Percentiles rank a stretch among this genome's conserved stretches.
phyloP scores from a whole-genome alignment of 2,113 vertebrate species.

The Percopsis transmontana region DNA sequence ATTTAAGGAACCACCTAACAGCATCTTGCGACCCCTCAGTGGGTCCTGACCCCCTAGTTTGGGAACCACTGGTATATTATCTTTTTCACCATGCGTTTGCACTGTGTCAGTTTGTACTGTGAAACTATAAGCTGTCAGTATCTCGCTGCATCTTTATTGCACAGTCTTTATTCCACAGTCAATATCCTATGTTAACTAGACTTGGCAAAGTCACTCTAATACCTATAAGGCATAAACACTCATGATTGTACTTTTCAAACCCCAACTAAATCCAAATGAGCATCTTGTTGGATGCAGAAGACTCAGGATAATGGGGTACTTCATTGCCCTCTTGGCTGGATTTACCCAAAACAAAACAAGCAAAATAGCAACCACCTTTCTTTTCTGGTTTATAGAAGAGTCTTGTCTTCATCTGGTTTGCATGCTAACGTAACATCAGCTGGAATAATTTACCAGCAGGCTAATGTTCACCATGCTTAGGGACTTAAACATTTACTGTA shows the following conservation, averaged over 20 bases:
- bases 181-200: slow-evolving; percentile 24
- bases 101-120: background rate
- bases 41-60: background rate
- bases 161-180: background rate
- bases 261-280: background rate
- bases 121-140: background rate
- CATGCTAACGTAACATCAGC: background rate
- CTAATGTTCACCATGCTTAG: background rate
- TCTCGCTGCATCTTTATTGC: background rate
- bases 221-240: slow-evolving; percentile 11
- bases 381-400: slow-evolving; percentile 6
- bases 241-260: no score
- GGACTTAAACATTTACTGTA: slow-evolving; percentile 4
- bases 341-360: slow-evolving; percentile 24
- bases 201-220: slow-evolving; percentile 14
- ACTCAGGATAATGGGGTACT: slow-evolving; percentile 2
- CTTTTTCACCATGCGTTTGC: background rate
- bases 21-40: background rate
- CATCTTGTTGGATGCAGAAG: slow-evolving; percentile 15
- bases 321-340: slow-evolving; percentile 10
- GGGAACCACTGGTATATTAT: no score
- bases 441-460: background rate
- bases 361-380: background rate
- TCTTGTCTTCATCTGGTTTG: slow-evolving; percentile 6
- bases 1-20: background rate